Evolutionary conservation across 1,140 invertebrate species (phyloP).

Genomic region (Gyrodactylus salaris): DNA sequence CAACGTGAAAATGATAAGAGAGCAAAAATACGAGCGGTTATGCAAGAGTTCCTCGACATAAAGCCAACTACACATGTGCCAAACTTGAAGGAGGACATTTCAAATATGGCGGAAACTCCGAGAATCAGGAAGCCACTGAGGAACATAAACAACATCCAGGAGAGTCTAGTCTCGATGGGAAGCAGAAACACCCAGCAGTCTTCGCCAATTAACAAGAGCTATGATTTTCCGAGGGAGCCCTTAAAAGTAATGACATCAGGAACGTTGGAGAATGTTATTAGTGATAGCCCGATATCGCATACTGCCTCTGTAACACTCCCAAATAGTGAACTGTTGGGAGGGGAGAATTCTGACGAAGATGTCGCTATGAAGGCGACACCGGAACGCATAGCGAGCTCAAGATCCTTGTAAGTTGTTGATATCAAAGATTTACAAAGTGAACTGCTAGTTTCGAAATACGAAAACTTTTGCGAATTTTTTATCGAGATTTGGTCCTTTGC

Average conservation of each 20-base stretch:
- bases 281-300: neutral
- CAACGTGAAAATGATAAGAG: neutral
- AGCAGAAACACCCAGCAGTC: neutral
- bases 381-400: too few species aligned
- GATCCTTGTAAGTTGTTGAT: too few species aligned
- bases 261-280: neutral
- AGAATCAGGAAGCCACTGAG: neutral
- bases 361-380: too few species aligned
- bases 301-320: neutral
- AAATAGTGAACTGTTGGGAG: neutral
- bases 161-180: neutral
- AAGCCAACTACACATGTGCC: neutral
- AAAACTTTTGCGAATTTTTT: too few species aligned
- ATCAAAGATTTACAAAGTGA: too few species aligned
- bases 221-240: neutral
- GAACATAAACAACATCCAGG: neutral
- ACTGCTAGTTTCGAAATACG: too few species aligned
- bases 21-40: neutral
- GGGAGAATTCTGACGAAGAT: too few species aligned
- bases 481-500: too few species aligned
- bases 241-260: neutral
- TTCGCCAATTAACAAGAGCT: neutral
- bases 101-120: neutral
- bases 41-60: neutral
- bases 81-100: neutral